Percentiles rank a stretch among this genome's conserved stretches.
These are phyloP conservation scores for Crenuchus spilurus DNA, from an alignment of 2,797 vertebrate genomes.

Conservation along the genomic window DNA sequence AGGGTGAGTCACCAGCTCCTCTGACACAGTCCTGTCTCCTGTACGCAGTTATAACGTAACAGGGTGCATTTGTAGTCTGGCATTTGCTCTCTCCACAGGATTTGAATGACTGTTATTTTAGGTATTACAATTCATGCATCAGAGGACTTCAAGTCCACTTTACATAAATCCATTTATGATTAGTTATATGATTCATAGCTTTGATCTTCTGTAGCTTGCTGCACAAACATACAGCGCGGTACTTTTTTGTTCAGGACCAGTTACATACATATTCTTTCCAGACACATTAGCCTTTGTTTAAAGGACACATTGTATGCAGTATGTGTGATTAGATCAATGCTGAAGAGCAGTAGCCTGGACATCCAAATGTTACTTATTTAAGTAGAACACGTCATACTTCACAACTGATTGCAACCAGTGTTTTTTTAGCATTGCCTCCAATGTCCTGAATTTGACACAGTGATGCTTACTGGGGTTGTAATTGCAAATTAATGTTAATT, in stretches of 20 bases:
- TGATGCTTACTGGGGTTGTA: not conserved
- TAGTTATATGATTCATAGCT: slow-evolving; percentile 19
- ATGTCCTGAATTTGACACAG: not conserved
- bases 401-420: not conserved
- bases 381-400: too few relatives aligned
- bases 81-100: not conserved
- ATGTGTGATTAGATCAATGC: not conserved
- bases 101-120: slow-evolving; percentile 11
- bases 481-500: not conserved
- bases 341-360: not conserved
- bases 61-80: slow-evolving; percentile 20
- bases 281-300: not conserved
- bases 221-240: too few relatives aligned
- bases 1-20: slow-evolving; percentile 77
- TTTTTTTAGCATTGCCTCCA: not conserved
- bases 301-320: not conserved
- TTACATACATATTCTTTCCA: not conserved
- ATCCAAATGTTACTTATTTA: not conserved
- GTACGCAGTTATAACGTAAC: slow-evolving; percentile 22
- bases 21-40: slow-evolving; percentile 3
- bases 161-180: slow-evolving; percentile 22
- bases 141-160: slow-evolving; percentile 4
- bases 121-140: slow-evolving; percentile 22
- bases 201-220: slow-evolving; percentile 7
- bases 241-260: not conserved